phyloP scores from a whole-genome alignment of 2,888 invertebrate genomes.

The Luperina nickerlii region DNA sequence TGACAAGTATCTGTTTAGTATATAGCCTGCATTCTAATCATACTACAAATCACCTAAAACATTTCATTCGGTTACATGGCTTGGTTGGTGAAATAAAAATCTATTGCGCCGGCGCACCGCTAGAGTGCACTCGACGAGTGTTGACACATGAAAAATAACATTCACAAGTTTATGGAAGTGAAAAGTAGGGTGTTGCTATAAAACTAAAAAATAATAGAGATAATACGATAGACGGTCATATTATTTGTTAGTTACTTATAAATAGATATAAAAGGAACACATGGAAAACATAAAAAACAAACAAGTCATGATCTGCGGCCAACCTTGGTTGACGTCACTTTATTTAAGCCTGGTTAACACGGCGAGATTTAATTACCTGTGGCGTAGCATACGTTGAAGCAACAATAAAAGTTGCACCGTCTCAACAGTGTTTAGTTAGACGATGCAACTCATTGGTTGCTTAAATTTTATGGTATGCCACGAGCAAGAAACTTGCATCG shows the following conservation, averaged over 20 bases:
- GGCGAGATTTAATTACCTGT: neutral
- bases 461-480: neutral
- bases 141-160: constrained; percentile 44
- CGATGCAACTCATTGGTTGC: neutral
- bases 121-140: constrained; percentile 40
- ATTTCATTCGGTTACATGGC: constrained; percentile 40
- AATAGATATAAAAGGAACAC: constrained; percentile 40
- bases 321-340: constrained; percentile 23
- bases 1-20: constrained; percentile 25
- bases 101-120: constrained; percentile 40
- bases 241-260: constrained; percentile 12
- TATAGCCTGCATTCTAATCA: constrained; percentile 4
- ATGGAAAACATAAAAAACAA: constrained; percentile 50
- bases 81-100: constrained; percentile 40
- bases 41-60: constrained; percentile 53
- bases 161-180: constrained; percentile 51
- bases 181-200: constrained; percentile 49
- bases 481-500: neutral
- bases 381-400: neutral
- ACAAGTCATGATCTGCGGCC: constrained; percentile 38
- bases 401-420: neutral
- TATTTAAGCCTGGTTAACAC: neutral
- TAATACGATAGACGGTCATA: constrained; percentile 16
- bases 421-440: neutral
- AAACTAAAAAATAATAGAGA: constrained; percentile 38